A percentile compares a stretch with the other conserved stretches of the same genome.
Evolutionary conservation across 2,888 invertebrate genomes (phyloP).

Genomic region (Orchesellides sinensis): DNA sequence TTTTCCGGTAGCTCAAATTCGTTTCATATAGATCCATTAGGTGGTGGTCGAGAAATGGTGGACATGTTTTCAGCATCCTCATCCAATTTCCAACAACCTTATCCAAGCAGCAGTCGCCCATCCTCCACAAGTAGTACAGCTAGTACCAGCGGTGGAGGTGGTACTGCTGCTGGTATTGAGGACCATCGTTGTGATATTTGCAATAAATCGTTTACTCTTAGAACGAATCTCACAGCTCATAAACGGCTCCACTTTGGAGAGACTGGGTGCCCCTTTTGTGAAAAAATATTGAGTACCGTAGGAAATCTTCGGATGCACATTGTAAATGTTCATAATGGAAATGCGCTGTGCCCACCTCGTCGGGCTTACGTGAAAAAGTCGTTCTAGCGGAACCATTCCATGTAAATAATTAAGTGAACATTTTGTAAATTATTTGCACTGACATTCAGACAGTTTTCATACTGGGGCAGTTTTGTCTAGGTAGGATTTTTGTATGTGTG

Average conservation of each 20-base stretch:
- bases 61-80: not conserved
- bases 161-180: not conserved
- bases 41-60: not conserved
- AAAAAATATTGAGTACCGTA: constrained; percentile 67
- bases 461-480: not conserved
- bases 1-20: not conserved
- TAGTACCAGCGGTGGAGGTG: not conserved
- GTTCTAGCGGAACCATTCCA: not conserved
- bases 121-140: constrained; percentile 21
- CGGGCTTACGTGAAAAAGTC: constrained; percentile 41
- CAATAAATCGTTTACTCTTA: constrained; percentile 69
- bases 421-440: not conserved
- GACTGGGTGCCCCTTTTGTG: constrained; percentile 70
- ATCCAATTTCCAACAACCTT: not conserved
- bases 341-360: constrained; percentile 52
- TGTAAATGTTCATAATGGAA: constrained; percentile 65
- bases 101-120: constrained; percentile 24
- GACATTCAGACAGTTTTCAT: not conserved
- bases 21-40: constrained; percentile 31
- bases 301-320: constrained; percentile 70
- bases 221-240: constrained; percentile 70
- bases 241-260: constrained; percentile 70
- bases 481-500: not conserved
- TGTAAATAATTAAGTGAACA: not conserved
- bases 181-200: constrained; percentile 70